These are phyloP conservation scores for Siderastrea radians DNA, from an alignment of 92 coral and sea anemone species.

Conservation along the genomic window DNA sequence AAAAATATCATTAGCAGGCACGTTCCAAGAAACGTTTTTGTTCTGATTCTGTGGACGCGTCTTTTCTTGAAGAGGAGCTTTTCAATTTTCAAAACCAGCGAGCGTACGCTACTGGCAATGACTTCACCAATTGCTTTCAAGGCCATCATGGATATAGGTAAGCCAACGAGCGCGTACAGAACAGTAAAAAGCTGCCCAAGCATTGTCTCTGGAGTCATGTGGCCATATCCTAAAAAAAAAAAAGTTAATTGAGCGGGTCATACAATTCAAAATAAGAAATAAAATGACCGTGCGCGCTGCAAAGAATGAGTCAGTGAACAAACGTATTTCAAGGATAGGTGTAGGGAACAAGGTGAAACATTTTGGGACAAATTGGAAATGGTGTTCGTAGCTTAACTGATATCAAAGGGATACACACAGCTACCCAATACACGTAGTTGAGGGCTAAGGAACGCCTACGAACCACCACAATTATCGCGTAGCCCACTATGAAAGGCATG, in stretches of 20 bases:
- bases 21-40: constrained; percentile 8
- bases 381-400: too few species aligned
- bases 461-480: too few species aligned
- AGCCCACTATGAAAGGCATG: too few species aligned
- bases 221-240: constrained; percentile 20
- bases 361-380: too few species aligned
- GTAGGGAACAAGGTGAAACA: too few species aligned
- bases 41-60: background rate
- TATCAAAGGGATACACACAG: too few species aligned
- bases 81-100: background rate
- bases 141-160: constrained; percentile 52
- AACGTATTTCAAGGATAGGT: too few species aligned
- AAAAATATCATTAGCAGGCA: background rate
- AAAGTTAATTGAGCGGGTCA: too few species aligned
- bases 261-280: too few species aligned
- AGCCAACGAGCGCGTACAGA: constrained; percentile 37
- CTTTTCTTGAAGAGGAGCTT: background rate
- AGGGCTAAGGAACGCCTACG: too few species aligned
- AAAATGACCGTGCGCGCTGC: too few species aligned
- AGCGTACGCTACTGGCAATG: constrained; percentile 5
- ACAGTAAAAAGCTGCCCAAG: constrained; percentile 47
- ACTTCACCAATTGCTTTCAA: constrained; percentile 56
- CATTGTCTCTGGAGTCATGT: constrained; percentile 53
- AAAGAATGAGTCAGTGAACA: background rate
- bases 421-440: too few species aligned